Evolutionary conservation across 2,797 vertebrate species (phyloP).

Genomic region (Carcharodon carcharias): DNA sequence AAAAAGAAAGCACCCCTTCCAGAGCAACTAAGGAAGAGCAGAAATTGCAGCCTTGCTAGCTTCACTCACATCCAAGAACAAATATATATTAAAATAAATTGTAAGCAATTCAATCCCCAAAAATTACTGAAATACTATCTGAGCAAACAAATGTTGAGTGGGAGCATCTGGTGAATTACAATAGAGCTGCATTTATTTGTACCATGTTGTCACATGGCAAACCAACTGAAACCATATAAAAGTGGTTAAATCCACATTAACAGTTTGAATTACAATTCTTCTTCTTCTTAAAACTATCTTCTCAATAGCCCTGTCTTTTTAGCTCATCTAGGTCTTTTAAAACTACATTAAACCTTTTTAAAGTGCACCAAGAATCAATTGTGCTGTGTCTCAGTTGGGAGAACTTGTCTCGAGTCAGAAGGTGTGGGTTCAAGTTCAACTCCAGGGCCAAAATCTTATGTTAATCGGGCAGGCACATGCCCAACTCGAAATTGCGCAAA

Average conservation of each 20-base stretch:
- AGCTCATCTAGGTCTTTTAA: not conserved
- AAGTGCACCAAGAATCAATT: not conserved
- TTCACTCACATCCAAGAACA: not conserved
- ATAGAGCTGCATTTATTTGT: not conserved
- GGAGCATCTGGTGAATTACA: not conserved
- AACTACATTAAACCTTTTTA: not conserved
- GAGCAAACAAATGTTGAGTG: not conserved
- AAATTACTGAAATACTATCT: not conserved
- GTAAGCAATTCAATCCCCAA: not conserved
- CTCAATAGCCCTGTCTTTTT: too few species aligned
- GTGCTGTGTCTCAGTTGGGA: too few species aligned
- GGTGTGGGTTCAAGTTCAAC: too few species aligned
- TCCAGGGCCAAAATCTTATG: too few species aligned
- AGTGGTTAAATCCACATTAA: not conserved
- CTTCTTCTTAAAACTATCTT: not conserved
- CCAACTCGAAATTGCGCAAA: too few species aligned
- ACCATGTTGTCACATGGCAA: not conserved
- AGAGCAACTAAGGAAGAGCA: not conserved
- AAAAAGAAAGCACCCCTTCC: not conserved
- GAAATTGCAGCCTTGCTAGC: not conserved
- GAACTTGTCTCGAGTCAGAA: too few species aligned
- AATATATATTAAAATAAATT: not conserved
- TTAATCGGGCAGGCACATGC: too few species aligned
- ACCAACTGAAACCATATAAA: not conserved
- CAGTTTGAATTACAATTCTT: not conserved